Base-by-base conservation (phyloP, 2,113 vertebrate genomes). In the Austrofundulus limnaeus region DNA sequence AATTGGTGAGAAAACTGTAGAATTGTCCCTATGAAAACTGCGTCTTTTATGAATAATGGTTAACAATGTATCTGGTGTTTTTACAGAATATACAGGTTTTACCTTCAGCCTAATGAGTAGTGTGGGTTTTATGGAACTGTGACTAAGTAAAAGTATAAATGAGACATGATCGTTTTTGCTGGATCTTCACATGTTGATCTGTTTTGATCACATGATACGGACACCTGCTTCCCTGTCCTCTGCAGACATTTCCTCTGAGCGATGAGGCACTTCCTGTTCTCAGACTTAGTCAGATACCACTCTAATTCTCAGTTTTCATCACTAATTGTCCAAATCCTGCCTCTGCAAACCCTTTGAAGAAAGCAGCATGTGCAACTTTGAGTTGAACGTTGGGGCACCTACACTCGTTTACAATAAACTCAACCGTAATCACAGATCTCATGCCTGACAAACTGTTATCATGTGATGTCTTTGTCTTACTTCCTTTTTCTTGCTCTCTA, bases 171-270 rank as follows among this genome's bases (percentile, higher is more conserved):
- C 66, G 15, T 38, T 59, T 24, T 10, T 21, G 46, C 50, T 5
- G 2, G 31, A 61, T 62, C 65, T 60, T 46, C 47, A 69, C 10
- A 28, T 54, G 61, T 42, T 55, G 42, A 67, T 66, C 51, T 25
- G 45, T 38, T 46, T 70, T 7, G 14, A 66, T 64, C 24, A 57
- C 37, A 41, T 59, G 67, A 38, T 20, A 1, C 47, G 5, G 11
- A 68, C 81, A 78, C 78, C 81, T 76, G 78, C 80, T 84, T 82
- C 73, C 78, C 38, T 6, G 31, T 70, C 59, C 65, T 82, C 54
- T 43, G 25, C 70, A 78, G 52, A 55, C 68, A 64, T 59, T 84
- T 85, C 83, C 83, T 73, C 19, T 58, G 52, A 63, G 61, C 70
- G 31, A 23, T 52, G 10, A 23, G 38, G 21, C 2, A 61, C 70